A percentile compares a stretch with the other conserved stretches of the same genome.
These are phyloP conservation scores for Ictalurus punctatus DNA, from an alignment of 2,113 vertebrate species.

Conservation along the genomic window DNA sequence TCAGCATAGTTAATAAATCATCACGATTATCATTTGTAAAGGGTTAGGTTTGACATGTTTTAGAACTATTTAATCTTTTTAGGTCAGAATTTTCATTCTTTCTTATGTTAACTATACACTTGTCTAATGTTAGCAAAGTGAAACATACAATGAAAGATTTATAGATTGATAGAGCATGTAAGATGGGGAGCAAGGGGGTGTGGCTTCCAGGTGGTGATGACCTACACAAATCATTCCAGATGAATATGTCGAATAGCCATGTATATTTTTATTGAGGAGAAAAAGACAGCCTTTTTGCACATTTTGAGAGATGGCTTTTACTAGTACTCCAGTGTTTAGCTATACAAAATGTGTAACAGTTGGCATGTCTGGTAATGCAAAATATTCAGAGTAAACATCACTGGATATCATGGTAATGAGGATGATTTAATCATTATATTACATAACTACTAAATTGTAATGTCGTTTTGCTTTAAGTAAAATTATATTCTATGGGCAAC, in stretches of 20 bases:
- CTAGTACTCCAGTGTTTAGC: not conserved
- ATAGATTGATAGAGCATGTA: not conserved
- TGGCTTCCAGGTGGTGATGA: not conserved
- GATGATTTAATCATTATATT: conserved; percentile 5
- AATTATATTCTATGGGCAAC: not conserved
- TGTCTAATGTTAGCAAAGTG: not conserved
- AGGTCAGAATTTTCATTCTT: not conserved
- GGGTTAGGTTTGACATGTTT: not conserved
- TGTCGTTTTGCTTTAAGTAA: not conserved
- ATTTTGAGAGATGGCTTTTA: not conserved
- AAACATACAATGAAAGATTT: not conserved
- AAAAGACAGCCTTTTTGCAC: not conserved
- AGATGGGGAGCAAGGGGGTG: not conserved
- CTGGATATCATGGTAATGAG: not conserved
- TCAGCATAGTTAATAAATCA: not conserved
- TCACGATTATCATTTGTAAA: not conserved
- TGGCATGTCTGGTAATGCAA: not conserved
- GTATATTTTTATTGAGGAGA: not conserved
- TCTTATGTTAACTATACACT: not conserved
- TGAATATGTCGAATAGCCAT: not conserved
- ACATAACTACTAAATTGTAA: not conserved
- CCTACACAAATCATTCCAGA: not conserved
- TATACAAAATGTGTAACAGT: not conserved
- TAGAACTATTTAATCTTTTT: not conserved
- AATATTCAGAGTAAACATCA: not conserved